Evolutionary conservation across 2,888 invertebrate species (phyloP), one percentile per base, ranked within the genome.

Genomic region (Agrotis exclamationis): DNA sequence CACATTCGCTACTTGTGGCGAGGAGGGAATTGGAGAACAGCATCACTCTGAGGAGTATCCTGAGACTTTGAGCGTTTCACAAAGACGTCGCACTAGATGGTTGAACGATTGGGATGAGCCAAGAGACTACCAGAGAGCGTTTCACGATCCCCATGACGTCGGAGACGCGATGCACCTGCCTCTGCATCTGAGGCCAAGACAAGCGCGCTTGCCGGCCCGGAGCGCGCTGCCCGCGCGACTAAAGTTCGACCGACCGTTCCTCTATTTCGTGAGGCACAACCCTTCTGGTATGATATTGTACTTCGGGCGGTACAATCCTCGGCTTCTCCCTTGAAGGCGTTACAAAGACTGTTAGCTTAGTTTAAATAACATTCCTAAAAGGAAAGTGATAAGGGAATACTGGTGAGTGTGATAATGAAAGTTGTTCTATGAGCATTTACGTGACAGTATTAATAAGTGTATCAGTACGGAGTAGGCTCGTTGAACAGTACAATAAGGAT

Each of bases 201-300:
- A 98, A 85, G 98, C 98, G 4, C 96, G 98, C 47, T 93, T 97
- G 18, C 98, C 98, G 0, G 97, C 98, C 63, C 96, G 97, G 70
- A 97, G 97, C 62, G 91, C 96, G 95, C 95, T 96, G 79, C 91
- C 96, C 71, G 98, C 98, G 7, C 96, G 98, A 89, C 96, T 99
- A 88, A 97, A 98, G 86, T 98, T 98, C 90, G 98, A 99, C 87
- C 97, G 98, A 88, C 99, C 99, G 0, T 99, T 99, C 96, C 96
- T 99, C 39, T 99, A 98, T 92, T 98, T 98, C 85, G 98, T 99
- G 18, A 97, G 99, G 88, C 99, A 99, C 93, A 99, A 99, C 93
- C 99, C 98, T 1, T 98, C 98, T n/a, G 99, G 99, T 75, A 97
- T 99, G 96, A 98, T 99, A 87, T 95, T 99, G 64, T 98, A 98